A percentile compares a stretch with the other conserved stretches of the same genome.
Evolutionary conservation across 2,797 vertebrate genomes (phyloP).

Genomic region (Arctocebus calabarensis): DNA sequence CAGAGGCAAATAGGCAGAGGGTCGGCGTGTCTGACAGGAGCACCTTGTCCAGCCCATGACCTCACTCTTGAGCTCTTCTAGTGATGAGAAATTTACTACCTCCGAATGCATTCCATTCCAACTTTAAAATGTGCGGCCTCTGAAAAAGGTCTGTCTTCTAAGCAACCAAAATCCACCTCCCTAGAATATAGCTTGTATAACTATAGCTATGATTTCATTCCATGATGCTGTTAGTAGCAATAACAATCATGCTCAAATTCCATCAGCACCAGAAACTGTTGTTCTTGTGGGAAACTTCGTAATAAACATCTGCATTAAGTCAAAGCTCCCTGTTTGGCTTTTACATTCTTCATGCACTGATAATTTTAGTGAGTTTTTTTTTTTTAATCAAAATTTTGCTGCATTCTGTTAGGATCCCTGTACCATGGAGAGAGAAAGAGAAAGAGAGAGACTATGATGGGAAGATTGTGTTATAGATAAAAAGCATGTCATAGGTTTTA

Average conservation of each 20-base stretch:
- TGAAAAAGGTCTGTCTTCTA: not conserved
- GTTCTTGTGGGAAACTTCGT: conserved; percentile 50
- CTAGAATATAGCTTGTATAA: not conserved
- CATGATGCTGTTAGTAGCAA: not conserved
- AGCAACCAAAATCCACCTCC: conserved; percentile 41
- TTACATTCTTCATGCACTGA: conserved; percentile 32
- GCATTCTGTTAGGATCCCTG: not conserved
- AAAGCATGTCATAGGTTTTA: conserved; percentile 17
- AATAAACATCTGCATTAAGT: conserved; percentile 73
- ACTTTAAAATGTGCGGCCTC: not conserved
- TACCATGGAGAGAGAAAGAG: not conserved
- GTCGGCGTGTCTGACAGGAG: not conserved
- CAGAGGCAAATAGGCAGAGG: not conserved
- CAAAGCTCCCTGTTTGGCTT: conserved; percentile 43
- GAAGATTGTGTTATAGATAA: not conserved
- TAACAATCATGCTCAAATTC: not conserved
- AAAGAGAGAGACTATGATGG: not conserved
- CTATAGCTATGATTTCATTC: conserved; percentile 18
- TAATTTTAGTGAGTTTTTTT: conserved; percentile 58
- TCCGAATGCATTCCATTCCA: conserved; percentile 44
- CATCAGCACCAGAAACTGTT: conserved; percentile 40
- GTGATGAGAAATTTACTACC: conserved; percentile 3
- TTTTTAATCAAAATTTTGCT: conserved; percentile 32
- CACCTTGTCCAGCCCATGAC: not conserved
- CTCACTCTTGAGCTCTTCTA: conserved; percentile 22